A percentile compares a stretch with the other conserved stretches of the same genome.
These are phyloP conservation scores for Pleuronectes platessa DNA, from an alignment of 2,113 vertebrate species.

Conservation along the genomic window DNA sequence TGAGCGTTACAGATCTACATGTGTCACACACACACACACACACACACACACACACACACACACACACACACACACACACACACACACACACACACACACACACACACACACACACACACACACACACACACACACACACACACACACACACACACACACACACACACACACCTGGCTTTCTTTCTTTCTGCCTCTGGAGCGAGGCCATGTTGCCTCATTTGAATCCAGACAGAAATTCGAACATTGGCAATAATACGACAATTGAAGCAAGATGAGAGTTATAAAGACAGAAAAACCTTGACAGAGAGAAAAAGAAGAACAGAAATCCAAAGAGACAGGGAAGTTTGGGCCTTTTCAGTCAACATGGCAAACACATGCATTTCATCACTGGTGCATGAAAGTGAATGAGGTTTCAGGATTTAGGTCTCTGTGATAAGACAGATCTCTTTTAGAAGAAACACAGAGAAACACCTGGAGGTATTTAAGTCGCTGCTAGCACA, in stretches of 20 bases:
- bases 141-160: background rate
- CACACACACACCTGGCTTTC: background rate
- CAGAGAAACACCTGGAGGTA: conserved; percentile 5
- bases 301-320: background rate
- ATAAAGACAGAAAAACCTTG: background rate
- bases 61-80: conserved; percentile 8
- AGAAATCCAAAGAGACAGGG: background rate
- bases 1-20: too few species aligned
- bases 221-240: conserved; percentile 8
- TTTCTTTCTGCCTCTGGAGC: background rate
- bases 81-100: conserved; percentile 5
- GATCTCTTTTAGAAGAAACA: background rate
- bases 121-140: background rate
- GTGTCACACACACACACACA: background rate
- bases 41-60: conserved; percentile 10
- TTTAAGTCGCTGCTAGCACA: background rate
- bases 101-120: conserved; percentile 9
- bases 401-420: background rate
- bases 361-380: background rate
- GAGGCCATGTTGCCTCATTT: background rate
- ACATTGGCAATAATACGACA: background rate
- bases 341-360: background rate
- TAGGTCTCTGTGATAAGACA: background rate
- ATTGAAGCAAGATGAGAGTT: conserved; percentile 21
- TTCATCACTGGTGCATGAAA: conserved; percentile 1